Percentiles rank a stretch among this genome's conserved stretches.
Conservation (phyloP, 2,888 invertebrate species). For the Diplazon laetatorius region DNA sequence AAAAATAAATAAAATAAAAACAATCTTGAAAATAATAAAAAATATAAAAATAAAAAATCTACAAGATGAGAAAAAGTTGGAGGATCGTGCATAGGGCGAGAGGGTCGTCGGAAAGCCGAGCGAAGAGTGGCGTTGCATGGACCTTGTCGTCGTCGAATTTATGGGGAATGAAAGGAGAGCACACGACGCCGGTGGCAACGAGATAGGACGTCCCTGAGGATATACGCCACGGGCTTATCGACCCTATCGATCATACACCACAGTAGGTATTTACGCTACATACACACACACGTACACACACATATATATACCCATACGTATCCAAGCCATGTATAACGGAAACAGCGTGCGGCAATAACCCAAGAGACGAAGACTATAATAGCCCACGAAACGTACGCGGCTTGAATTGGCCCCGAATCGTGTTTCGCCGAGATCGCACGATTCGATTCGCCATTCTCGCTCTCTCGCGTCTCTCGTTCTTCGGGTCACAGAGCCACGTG, state of each 20-base stretch:
- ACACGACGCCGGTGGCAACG: constrained; percentile 44
- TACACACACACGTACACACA: background rate
- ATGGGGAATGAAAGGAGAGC: constrained; percentile 52
- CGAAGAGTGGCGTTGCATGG: constrained; percentile 10
- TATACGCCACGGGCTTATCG: constrained; percentile 63
- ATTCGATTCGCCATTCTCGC: constrained; percentile 30
- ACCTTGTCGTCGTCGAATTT: constrained; percentile 58
- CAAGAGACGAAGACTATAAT: constrained; percentile 17
- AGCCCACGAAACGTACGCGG: constrained; percentile 31
- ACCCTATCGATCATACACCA: constrained; percentile 62
- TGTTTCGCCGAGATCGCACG: constrained; percentile 32
- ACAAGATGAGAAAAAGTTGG: constrained; percentile 37
- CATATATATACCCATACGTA: background rate
- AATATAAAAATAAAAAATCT: background rate
- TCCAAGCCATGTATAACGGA: constrained; percentile 6
- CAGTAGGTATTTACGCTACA: background rate
- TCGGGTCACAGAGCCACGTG: constrained; percentile 2
- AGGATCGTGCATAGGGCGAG: constrained; percentile 37
- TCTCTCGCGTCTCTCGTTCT: constrained; percentile 42
- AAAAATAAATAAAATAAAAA: background rate
- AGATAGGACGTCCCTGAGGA: constrained; percentile 58
- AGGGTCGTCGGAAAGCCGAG: constrained; percentile 44
- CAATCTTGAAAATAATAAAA: no score
- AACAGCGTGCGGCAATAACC: constrained; percentile 42
- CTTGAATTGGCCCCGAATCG: constrained; percentile 51